phyloP scores from a whole-genome alignment of 2,888 invertebrate species.

The Tiphia femorata region DNA sequence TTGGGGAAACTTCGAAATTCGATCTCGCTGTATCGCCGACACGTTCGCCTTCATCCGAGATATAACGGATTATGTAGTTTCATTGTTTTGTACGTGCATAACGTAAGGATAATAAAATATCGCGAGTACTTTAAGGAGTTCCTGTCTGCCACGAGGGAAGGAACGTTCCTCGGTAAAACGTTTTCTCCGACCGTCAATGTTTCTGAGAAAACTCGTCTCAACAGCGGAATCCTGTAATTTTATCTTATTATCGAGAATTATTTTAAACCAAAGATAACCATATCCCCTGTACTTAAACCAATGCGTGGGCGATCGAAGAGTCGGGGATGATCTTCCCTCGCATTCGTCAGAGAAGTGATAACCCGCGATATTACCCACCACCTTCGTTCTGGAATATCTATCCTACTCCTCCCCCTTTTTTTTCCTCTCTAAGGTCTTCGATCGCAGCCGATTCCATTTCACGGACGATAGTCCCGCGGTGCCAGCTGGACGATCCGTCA shows the following conservation, averaged over 20 bases:
- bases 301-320: no score
- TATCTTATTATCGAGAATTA: no score
- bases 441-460: constrained; percentile 23
- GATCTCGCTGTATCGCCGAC: constrained; percentile 2
- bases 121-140: not conserved
- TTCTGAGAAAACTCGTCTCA: no score
- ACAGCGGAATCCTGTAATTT: no score
- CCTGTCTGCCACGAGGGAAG: not conserved
- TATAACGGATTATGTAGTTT: constrained; percentile 3
- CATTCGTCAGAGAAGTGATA: no score
- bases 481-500: constrained; percentile 19
- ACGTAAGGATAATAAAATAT: constrained; percentile 1
- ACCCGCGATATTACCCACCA: no score
- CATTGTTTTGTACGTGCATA: constrained; percentile 1
- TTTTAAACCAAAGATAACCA: no score
- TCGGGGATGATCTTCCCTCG: no score
- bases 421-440: constrained; percentile 3
- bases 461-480: constrained; percentile 6
- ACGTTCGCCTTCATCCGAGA: not conserved
- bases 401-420: constrained; percentile 8
- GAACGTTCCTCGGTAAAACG: no score
- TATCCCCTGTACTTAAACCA: no score
- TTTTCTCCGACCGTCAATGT: no score
- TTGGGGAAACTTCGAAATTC: constrained; percentile 6
- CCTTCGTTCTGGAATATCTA: not conserved